phyloP scores from a whole-genome alignment of 2,113 vertebrate species.

The Tretioscincus oriximinensis region DNA sequence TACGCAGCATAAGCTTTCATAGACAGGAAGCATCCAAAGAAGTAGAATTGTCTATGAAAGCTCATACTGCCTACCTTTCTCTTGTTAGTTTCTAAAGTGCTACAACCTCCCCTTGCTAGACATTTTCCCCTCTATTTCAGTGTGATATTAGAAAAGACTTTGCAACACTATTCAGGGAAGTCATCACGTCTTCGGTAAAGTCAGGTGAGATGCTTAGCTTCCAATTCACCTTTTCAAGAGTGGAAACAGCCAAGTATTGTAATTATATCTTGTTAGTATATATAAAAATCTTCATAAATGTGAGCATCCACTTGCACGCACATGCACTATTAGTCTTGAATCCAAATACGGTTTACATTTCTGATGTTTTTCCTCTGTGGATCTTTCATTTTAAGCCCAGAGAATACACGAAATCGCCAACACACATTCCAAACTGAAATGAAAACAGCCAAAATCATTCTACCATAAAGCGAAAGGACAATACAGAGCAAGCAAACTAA shows the following conservation, averaged over 20 bases:
- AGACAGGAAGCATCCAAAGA: too few relatives aligned
- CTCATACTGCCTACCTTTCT: too few relatives aligned
- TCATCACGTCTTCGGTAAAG: background rate
- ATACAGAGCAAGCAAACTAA: constrained; percentile 45
- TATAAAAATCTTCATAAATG: background rate
- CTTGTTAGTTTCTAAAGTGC: too few relatives aligned
- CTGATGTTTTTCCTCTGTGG: constrained; percentile 23
- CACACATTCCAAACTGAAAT: constrained; percentile 50
- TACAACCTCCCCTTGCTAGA: too few relatives aligned
- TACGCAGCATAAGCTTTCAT: too few relatives aligned
- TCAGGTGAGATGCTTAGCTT: background rate
- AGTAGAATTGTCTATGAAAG: too few relatives aligned
- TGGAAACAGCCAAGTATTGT: background rate
- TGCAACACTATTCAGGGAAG: background rate
- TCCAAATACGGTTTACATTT: constrained; percentile 42
- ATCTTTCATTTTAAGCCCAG: constrained; percentile 40
- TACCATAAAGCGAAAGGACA: constrained; percentile 51
- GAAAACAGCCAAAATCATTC: constrained; percentile 60
- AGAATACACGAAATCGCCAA: constrained; percentile 37
- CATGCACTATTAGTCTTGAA: background rate
- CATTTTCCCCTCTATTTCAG: background rate
- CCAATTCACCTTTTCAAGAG: background rate
- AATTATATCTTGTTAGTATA: constrained; percentile 5
- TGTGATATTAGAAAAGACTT: background rate
- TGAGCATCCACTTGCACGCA: background rate